A percentile compares a stretch with the other conserved stretches of the same genome.
Conservation (phyloP, 1,140 invertebrate genomes). For the Psix sp. region DNA sequence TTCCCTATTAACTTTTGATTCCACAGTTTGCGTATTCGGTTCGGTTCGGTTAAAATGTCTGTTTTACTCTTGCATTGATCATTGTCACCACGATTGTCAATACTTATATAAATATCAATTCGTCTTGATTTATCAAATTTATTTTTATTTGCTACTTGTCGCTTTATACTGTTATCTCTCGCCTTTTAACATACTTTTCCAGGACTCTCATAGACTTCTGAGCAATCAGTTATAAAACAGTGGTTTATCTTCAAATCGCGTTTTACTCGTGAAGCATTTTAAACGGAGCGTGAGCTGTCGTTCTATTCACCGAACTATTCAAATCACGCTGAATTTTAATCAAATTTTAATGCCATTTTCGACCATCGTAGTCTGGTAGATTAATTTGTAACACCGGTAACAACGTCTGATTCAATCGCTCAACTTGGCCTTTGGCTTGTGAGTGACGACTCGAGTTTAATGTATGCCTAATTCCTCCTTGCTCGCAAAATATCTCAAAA, state of each 20-base stretch:
- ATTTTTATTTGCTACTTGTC: neutral
- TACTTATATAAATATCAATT: neutral
- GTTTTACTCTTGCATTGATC: slow-evolving; percentile 10
- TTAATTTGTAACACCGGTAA: slow-evolving; percentile 20
- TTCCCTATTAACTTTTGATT: too few species aligned
- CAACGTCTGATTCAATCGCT: slow-evolving; percentile 40
- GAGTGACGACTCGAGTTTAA: slow-evolving; percentile 63
- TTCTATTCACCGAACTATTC: slow-evolving; percentile 1
- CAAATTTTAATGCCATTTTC: neutral
- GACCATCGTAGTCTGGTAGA: neutral
- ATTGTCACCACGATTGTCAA: slow-evolving; percentile 3
- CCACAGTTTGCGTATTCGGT: too few species aligned
- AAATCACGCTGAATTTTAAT: slow-evolving; percentile 8
- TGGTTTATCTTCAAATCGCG: slow-evolving; percentile 2
- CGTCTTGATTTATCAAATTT: neutral
- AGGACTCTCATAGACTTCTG: slow-evolving; percentile 1
- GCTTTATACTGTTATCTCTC: neutral
- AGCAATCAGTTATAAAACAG: neutral
- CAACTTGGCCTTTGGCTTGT: slow-evolving; percentile 60
- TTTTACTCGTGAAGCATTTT: slow-evolving; percentile 10
- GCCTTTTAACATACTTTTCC: neutral
- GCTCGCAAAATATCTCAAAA: slow-evolving; percentile 58
- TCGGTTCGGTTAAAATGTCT: too few species aligned
- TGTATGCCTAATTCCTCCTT: slow-evolving; percentile 56
- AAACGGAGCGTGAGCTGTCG: slow-evolving; percentile 3